These are phyloP conservation scores for Himalopsyche kuldschensis DNA, from an alignment of 2,888 invertebrate species.

Conservation along the genomic window DNA sequence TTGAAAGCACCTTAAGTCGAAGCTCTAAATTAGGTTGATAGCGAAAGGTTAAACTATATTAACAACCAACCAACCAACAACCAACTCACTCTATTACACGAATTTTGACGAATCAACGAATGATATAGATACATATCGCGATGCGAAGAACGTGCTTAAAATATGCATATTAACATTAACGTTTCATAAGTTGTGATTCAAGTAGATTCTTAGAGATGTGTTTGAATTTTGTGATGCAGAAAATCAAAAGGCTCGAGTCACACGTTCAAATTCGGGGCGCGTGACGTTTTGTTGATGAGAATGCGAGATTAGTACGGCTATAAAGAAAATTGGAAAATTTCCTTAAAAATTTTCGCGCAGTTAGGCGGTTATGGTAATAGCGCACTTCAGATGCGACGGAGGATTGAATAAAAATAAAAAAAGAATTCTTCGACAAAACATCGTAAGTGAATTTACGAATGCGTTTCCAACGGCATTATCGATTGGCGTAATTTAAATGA, in stretches of 20 bases:
- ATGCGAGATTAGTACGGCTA: not conserved
- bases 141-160: too few relatives aligned
- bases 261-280: not conserved
- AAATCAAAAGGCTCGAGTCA: not conserved
- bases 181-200: too few relatives aligned
- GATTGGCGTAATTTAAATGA: not conserved
- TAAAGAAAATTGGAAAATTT: not conserved
- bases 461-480: not conserved
- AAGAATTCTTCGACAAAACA: not conserved
- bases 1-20: too few relatives aligned
- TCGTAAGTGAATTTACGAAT: not conserved
- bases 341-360: not conserved
- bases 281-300: not conserved
- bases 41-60: too few relatives aligned
- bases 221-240: not conserved
- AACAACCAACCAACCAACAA: too few relatives aligned
- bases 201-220: too few relatives aligned
- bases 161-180: too few relatives aligned
- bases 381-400: not conserved
- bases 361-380: not conserved
- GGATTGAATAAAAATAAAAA: not conserved
- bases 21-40: too few relatives aligned
- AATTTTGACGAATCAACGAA: too few relatives aligned
- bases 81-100: too few relatives aligned
- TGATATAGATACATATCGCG: too few relatives aligned